A percentile compares a stretch with the other conserved stretches of the same genome.
These are phyloP conservation scores for Pseudococcus longispinus DNA, from an alignment of 2,888 invertebrate genomes.

Conservation along the genomic window DNA sequence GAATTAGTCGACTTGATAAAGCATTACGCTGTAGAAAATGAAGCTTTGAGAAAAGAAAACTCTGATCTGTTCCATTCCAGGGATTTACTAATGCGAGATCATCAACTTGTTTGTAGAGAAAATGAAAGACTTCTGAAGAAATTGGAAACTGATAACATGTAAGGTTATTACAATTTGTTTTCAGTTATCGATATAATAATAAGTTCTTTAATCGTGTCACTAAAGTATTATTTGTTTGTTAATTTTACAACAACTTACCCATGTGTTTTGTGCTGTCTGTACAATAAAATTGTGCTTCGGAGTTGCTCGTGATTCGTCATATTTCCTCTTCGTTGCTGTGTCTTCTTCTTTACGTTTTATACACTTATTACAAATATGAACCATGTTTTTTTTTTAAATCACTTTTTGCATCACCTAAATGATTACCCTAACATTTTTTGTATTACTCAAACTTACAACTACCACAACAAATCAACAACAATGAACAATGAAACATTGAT, in stretches of 20 bases:
- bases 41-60: conserved; percentile 82
- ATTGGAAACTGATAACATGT: conserved; percentile 87
- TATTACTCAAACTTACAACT: too few relatives aligned
- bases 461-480: too few relatives aligned
- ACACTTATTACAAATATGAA: neutral
- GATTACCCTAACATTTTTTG: too few relatives aligned
- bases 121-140: conserved; percentile 88
- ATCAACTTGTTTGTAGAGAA: conserved; percentile 87
- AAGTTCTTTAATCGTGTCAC: neutral
- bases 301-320: neutral
- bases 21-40: conserved; percentile 83
- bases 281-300: neutral
- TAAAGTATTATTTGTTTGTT: neutral
- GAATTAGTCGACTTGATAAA: conserved; percentile 85
- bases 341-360: neutral
- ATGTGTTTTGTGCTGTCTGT: neutral
- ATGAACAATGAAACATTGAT: neutral
- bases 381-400: neutral
- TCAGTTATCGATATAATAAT: neutral
- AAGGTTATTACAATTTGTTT: conserved; percentile 61
- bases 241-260: neutral
- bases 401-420: neutral
- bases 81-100: conserved; percentile 84
- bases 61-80: conserved; percentile 80
- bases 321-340: neutral